Conservation (phyloP, 2,888 invertebrate species). For the Drosophila emarginata region DNA sequence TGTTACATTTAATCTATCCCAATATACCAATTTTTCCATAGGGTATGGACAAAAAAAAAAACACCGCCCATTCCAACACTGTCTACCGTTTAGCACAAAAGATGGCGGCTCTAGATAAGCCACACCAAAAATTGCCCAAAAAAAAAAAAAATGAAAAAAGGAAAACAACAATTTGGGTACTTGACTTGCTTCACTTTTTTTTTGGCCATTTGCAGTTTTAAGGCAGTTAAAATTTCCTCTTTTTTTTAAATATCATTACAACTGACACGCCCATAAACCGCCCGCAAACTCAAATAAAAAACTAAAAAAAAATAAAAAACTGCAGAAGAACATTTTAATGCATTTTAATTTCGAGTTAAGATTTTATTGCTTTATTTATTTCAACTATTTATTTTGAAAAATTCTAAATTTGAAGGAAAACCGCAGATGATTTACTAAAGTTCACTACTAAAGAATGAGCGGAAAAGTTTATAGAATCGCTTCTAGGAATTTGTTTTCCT, state of each 20-base stretch:
- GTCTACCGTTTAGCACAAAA: slow-evolving; percentile 72
- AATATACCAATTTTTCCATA: neutral
- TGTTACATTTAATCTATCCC: neutral
- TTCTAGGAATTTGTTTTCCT: too few species aligned
- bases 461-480: neutral
- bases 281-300: slow-evolving; percentile 10
- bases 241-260: slow-evolving; percentile 63
- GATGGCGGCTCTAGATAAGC: slow-evolving; percentile 73
- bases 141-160: slow-evolving; percentile 48
- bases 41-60: slow-evolving; percentile 6
- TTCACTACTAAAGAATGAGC: neutral
- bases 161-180: slow-evolving; percentile 29
- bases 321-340: neutral
- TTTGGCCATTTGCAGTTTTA: slow-evolving; percentile 73
- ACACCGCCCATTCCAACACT: slow-evolving; percentile 13
- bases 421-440: neutral
- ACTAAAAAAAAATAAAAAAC: slow-evolving; percentile 55
- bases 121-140: slow-evolving; percentile 63
- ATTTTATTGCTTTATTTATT: too few species aligned
- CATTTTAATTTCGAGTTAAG: too few species aligned
- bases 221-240: slow-evolving; percentile 57
- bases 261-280: slow-evolving; percentile 55
- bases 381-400: too few species aligned
- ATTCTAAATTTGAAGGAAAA: neutral
- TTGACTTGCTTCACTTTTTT: slow-evolving; percentile 32